Conservation (phyloP, 2,797 vertebrate genomes). For the Parotocinclus haroldoi region DNA sequence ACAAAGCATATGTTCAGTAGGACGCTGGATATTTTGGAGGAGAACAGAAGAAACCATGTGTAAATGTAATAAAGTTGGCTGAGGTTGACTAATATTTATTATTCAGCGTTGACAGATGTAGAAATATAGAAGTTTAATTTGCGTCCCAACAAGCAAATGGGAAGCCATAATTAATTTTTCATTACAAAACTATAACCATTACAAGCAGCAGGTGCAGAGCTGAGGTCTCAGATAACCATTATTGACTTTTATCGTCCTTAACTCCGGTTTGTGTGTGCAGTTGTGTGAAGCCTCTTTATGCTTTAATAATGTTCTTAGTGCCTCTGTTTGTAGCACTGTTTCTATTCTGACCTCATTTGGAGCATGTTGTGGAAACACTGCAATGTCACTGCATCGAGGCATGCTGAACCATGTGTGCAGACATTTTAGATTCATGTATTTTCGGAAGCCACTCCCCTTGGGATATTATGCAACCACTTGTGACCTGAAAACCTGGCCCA, state of each 20-base stretch:
- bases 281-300: not conserved
- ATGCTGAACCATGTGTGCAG: not conserved
- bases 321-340: not conserved
- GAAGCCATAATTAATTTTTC: slow-evolving; percentile 17
- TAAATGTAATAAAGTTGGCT: too few relatives aligned
- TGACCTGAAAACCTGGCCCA: slow-evolving; percentile 17
- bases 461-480: slow-evolving; percentile 16
- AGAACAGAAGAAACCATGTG: too few relatives aligned
- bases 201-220: not conserved
- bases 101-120: too few relatives aligned
- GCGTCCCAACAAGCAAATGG: too few relatives aligned
- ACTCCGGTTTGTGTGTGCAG: not conserved
- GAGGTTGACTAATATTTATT: too few relatives aligned
- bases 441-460: slow-evolving; percentile 22
- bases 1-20: too few relatives aligned
- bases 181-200: slow-evolving; percentile 29
- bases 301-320: not conserved
- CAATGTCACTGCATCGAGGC: not conserved
- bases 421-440: slow-evolving; percentile 9
- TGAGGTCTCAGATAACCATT: not conserved
- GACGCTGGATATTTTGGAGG: too few relatives aligned
- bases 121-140: too few relatives aligned
- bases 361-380: slow-evolving; percentile 18
- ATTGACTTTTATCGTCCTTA: not conserved
- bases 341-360: not conserved